Evolutionary conservation across 2,888 invertebrate species (phyloP), one percentile per base, ranked within the genome.

Genomic region (Heliothis peltigera): DNA sequence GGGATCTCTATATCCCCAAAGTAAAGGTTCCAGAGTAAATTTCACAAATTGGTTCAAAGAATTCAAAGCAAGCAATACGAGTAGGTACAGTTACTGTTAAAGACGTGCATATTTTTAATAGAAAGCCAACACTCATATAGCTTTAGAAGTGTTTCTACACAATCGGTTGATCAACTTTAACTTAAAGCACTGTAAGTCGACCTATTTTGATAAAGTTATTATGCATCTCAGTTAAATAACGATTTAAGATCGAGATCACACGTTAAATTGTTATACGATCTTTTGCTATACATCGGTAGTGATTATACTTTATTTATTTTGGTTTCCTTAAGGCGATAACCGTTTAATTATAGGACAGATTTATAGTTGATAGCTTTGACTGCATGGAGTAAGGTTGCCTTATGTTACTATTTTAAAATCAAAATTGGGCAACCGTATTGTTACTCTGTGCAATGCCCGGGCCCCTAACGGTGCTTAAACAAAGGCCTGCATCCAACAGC

Each of bases 401-500:
- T 19, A 51, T 21, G 17, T 28, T 46, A 19, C 39, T 12, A 21
- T 1, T 63, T 52, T 44, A 0, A 54, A 64, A 44, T 64, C 1
- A 42, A 72, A 51, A 56, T 53, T 54, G 53, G 43, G 49, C 49
- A 51, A 61, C 32, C 28, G 56, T 55, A 10, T 21, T 51, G 46
- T 56, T 56, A 55, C 70, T 62, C 68, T 70, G 58, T 65, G 65
- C 60, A 35, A 52, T 43, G 68, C 21, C 53, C 73, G 68, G 66
- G 67, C 54, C 67, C 56, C 60, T 80, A 89, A 89, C 82, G 82
- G 81, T 81, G 52, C 70, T 78, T 79, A 80, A 86, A 89, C 89
- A 89, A 89, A 87, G 88, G 85, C 84, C 78, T 90, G 89, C 89
- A 89, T 85, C 87, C 85, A 88, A 79, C 86, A 82, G 71, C 77